phyloP scores from a whole-genome alignment of 2,797 vertebrate species.

The Microchirus variegatus region DNA sequence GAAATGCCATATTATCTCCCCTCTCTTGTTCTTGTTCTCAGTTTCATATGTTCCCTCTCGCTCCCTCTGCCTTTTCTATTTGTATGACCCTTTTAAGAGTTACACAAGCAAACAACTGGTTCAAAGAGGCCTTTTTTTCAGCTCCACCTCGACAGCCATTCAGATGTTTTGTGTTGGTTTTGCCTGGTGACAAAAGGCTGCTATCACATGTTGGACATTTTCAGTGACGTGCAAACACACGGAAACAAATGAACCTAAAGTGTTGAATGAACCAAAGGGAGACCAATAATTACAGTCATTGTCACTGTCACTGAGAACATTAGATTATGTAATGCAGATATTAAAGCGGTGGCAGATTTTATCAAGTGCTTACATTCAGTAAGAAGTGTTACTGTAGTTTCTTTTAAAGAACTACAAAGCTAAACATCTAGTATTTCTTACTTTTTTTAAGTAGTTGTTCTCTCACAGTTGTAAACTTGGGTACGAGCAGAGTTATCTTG shows the following conservation, averaged over 20 bases:
- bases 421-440: no score
- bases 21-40: constrained; percentile 22
- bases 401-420: no score
- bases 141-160: constrained; percentile 35
- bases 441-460: not conserved
- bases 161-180: constrained; percentile 29
- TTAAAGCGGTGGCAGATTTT: no score
- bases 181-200: constrained; percentile 26
- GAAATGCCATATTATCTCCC: constrained; percentile 40
- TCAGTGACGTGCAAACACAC: not conserved
- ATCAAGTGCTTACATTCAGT: no score
- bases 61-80: constrained; percentile 26
- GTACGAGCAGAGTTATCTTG: constrained; percentile 23
- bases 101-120: constrained; percentile 26
- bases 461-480: constrained; percentile 9
- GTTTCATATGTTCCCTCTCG: constrained; percentile 10
- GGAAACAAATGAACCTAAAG: not conserved
- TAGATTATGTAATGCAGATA: not conserved
- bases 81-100: constrained; percentile 12
- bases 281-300: not conserved
- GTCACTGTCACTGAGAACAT: not conserved
- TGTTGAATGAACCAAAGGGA: not conserved
- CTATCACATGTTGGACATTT: constrained; percentile 2
- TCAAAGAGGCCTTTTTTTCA: constrained; percentile 25
- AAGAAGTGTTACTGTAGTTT: no score